Evolutionary conservation across 2,888 invertebrate species (phyloP), one percentile per base, ranked within the genome.

Genomic region (Ernsta delagoae): DNA sequence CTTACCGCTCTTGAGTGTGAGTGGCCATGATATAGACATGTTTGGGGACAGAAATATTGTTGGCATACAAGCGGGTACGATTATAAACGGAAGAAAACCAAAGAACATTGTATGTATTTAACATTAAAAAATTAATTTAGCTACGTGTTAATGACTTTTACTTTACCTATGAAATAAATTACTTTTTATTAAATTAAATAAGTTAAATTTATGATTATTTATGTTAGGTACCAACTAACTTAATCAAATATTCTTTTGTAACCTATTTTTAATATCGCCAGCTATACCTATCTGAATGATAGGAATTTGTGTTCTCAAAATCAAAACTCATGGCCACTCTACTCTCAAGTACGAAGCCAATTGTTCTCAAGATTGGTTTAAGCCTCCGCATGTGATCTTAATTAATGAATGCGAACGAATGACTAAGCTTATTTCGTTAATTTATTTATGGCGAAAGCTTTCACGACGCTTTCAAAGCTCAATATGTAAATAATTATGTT

Each of bases 371-470:
- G 91, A 92, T 92, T 91, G 92, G 89, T 90, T 89, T 89, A 90
- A 90, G 88, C 82, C 85, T 83, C 83, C 92, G 90, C 91, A 89
- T 92, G 88, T 92, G 92, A 91, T 90, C 91, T 91, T 92, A 92
- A 92, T 92, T 92, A 92, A 92, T 92, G 92, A 91, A 90, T 88
- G 84, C 80, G 86, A 88, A 90, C 83, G 91, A 92, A 90, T 92
- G 92, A 92, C 86, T 89, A 88, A 89, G 92, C 91, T 90, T 79
- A 89, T 91, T 92, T 83, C 82, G 83, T 88, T 90, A 89, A 91
- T 90, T 90, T 89, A 90, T 89, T 89, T 89, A 89, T 83, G 83
- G 75, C 71, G 75, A 75, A 75, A 70, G 57, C 57, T 63, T 59
- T 56, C 57, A 6, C 31, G 16, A 57, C 56, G 53, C 56, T 62